Evolutionary conservation across 1,140 invertebrate genomes (phyloP), one percentile per base, ranked within the genome.

Genomic region (Pantala flavescens): DNA sequence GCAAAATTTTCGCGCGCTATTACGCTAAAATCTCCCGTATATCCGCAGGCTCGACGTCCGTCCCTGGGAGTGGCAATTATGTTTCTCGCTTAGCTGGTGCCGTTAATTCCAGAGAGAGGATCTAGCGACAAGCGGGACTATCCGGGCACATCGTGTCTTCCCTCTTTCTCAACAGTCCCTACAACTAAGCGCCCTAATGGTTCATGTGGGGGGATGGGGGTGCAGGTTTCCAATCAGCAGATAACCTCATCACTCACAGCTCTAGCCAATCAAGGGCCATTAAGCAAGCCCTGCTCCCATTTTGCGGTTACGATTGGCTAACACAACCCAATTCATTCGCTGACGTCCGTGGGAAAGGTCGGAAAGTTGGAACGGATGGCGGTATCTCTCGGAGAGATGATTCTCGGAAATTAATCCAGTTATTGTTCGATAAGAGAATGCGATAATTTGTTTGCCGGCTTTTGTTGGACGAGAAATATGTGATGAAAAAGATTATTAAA

Each of bases 271-370:
- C 49, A 63, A 63, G 49, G 49, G 49, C 49, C 49, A 63, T 63
- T 63, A 63, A 63, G 49, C 49, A 63, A 63, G 49, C 49, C 16
- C 49, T 63, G 49, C 49, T 63, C 49, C 49, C 49, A 63, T 63
- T 63, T 63, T 63, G 49, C 49, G 49, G 49, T 63, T 63, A 63
- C 49, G 49, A 63, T 63, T 63, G 49, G 49, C 49, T 63, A 63
- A 63, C 49, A 63, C 49, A 63, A 63, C 49, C 49, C 49, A 63
- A 63, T 21, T 63, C 49, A 63, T 63, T 63, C 49, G 16, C 49
- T 21, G 49, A 63, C 49, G n/a, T 21, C 49, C 49, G 49, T 63
- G 49, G 49, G 49, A 63, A 63, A 63, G 49, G 49, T 63, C 49
- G 49, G 12, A 63, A 63, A 63, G 49, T 16, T 63, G 49, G 49